Base-by-base conservation (phyloP, 2,888 invertebrate genomes). In the Nephrocerus scutellatus region DNA sequence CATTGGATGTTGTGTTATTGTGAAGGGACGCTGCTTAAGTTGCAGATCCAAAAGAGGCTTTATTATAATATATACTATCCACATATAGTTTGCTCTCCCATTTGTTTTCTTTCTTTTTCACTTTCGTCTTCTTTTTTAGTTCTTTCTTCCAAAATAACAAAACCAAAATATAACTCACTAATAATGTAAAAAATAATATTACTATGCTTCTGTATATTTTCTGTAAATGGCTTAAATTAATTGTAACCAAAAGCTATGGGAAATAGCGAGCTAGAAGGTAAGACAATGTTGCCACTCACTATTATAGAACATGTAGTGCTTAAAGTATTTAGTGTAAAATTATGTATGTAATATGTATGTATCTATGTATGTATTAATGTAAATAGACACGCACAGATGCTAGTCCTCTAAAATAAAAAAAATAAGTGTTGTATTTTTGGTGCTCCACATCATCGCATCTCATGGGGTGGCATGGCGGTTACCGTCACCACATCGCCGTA, bases 401-500 rank as follows among this genome's bases (percentile, higher is more conserved):
- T n/a, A n/a, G n/a, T n/a, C n/a, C n/a, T n/a, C n/a, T n/a, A n/a
- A n/a, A n/a, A n/a, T n/a, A n/a, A n/a, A n/a, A n/a, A n/a, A n/a
- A n/a, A n/a, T n/a, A n/a, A n/a, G n/a, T n/a, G n/a, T n/a, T n/a
- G n/a, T n/a, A n/a, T n/a, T n/a, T n/a, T n/a, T n/a, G n/a, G n/a
- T n/a, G n/a, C n/a, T n/a, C n/a, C n/a, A n/a, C n/a, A n/a, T n/a
- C n/a, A n/a, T n/a, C n/a, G n/a, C n/a, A n/a, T n/a, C n/a, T n/a
- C n/a, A n/a, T n/a, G n/a, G n/a, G n/a, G n/a, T n/a, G n/a, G n/a
- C n/a, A n/a, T n/a, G n/a, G n/a, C n/a, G n/a, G n/a, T n/a, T n/a
- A n/a, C n/a, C n/a, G n/a, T n/a, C 36, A 63, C 53, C 18, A 62
- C 54, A 38, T 68, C 66, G 4, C 52, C 53, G 30, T 66, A 66